These are phyloP conservation scores for Bufotes viridis DNA, from an alignment of 2,797 vertebrate species.

Conservation along the genomic window DNA sequence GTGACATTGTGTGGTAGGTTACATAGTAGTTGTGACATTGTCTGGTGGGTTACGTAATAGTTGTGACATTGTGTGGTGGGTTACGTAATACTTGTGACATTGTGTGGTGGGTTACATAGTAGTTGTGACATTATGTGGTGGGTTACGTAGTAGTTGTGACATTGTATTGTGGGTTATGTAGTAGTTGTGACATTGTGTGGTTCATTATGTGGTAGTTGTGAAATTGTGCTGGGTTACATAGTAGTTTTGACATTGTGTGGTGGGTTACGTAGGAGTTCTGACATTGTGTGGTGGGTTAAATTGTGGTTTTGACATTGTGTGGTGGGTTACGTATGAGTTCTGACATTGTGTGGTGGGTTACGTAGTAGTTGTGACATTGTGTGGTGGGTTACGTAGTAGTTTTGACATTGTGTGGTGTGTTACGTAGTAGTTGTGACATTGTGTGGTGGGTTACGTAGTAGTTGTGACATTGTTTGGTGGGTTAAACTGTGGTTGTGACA, in stretches of 20 bases:
- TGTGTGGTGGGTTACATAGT: not conserved
- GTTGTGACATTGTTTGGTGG: not conserved
- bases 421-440: not conserved
- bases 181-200: no score
- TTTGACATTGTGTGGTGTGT: not conserved
- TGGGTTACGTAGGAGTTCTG: constrained; percentile 80
- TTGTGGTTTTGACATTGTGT: not conserved
- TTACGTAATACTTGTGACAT: not conserved
- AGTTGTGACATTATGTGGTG: not conserved
- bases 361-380: not conserved
- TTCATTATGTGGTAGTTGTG: no score
- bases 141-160: no score
- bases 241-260: not conserved
- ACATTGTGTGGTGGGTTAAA: not conserved
- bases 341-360: not conserved
- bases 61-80: constrained; percentile 74
- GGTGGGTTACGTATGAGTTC: not conserved
- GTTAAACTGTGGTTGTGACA: not conserved
- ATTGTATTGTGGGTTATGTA: no score
- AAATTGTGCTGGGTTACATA: not conserved
- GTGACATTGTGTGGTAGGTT: not conserved
- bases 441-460: not conserved
- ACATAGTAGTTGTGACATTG: no score
- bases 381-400: not conserved
- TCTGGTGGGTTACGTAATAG: constrained; percentile 67